Evolutionary conservation across 2,113 vertebrate species (phyloP).

Genomic region (Trematomus loennbergii): DNA sequence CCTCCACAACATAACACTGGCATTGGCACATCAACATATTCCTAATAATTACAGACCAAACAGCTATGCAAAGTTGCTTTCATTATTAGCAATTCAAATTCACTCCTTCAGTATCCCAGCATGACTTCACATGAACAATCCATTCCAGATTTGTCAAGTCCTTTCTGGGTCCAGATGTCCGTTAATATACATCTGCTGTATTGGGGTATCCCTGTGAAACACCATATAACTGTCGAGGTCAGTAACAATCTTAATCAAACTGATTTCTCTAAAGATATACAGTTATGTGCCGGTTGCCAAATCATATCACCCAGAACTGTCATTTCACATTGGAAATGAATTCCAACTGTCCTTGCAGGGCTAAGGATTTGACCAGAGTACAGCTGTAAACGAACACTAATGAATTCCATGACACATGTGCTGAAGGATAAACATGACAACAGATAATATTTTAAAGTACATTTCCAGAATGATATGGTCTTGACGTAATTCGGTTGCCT

Average conservation of each 20-base stretch:
- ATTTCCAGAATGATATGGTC: conserved; percentile 20
- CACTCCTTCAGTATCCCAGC: conserved; percentile 43
- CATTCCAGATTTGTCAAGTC: conserved; percentile 71
- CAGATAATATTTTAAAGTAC: conserved; percentile 30
- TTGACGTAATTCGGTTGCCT: conserved; percentile 15
- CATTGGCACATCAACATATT: conserved; percentile 9
- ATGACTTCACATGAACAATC: conserved; percentile 68
- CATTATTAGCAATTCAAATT: conserved; percentile 36
- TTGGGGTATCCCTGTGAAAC: conserved; percentile 68
- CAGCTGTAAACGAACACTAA: conserved; percentile 24
- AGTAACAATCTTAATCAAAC: conserved; percentile 65
- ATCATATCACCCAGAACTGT: conserved; percentile 58
- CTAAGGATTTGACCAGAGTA: conserved; percentile 29
- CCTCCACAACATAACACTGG: conserved; percentile 2
- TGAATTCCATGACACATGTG: conserved; percentile 22
- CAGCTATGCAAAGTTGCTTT: conserved; percentile 14
- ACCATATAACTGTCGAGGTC: conserved; percentile 75
- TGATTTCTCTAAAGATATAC: conserved; percentile 47
- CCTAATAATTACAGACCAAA: conserved; percentile 40
- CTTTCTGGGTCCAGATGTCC: conserved; percentile 74
- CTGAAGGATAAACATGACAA: conserved; percentile 50
- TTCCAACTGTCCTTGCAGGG: conserved; percentile 53
- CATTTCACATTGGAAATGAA: conserved; percentile 44
- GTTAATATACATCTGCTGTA: conserved; percentile 68
- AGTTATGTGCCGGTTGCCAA: conserved; percentile 46